Evolutionary conservation across 2,113 vertebrate species (phyloP).

Genomic region (Colistium nudipinnis): DNA sequence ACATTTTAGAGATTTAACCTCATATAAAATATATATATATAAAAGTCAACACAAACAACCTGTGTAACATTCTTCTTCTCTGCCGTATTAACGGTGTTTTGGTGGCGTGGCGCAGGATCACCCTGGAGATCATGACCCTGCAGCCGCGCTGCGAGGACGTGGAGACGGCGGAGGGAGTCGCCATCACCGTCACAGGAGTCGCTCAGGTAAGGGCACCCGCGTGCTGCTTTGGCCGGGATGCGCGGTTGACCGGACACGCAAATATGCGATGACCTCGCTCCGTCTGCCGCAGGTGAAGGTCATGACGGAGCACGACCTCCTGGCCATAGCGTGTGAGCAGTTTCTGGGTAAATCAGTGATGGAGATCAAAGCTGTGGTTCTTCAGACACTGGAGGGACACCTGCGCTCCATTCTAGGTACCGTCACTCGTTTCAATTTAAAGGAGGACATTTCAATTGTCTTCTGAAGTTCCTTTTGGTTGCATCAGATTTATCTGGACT

Average conservation of each 20-base stretch:
- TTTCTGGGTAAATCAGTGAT: conserved; percentile 91
- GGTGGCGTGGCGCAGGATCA: conserved; percentile 84
- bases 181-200: conserved; percentile 98
- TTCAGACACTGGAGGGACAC: conserved; percentile 95
- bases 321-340: conserved; percentile 94
- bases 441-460: not conserved
- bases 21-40: too few species aligned
- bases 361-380: conserved; percentile 92
- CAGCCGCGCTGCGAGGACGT: conserved; percentile 97
- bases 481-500: too few species aligned
- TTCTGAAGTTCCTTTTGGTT: not conserved
- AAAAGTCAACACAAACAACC: too few species aligned
- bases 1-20: too few species aligned
- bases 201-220: conserved; percentile 93
- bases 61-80: too few species aligned
- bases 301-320: conserved; percentile 91
- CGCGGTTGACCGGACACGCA: too few species aligned
- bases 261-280: not conserved
- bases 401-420: conserved; percentile 94
- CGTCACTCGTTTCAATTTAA: not conserved
- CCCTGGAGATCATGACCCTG: conserved; percentile 98
- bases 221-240: too few species aligned
- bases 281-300: conserved; percentile 88
- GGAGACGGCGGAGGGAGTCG: conserved; percentile 98
- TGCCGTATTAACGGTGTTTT: not conserved